Evolutionary conservation across 2,113 vertebrate genomes (phyloP).

Genomic region (Cygnus atratus): DNA sequence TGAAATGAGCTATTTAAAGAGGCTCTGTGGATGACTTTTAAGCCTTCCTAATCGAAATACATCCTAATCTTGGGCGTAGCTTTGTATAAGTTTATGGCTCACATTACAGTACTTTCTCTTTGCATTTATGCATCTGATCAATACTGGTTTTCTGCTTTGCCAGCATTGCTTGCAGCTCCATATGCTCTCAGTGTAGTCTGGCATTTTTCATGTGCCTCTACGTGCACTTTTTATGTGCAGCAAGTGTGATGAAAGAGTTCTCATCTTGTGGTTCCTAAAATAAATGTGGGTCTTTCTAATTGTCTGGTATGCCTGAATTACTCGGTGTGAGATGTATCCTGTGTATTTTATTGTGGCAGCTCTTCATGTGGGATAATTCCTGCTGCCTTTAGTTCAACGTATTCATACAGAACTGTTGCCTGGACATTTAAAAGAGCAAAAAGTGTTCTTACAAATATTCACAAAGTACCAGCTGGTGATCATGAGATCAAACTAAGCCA

Average conservation of each 20-base stretch:
- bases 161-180: background rate
- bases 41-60: background rate
- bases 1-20: background rate
- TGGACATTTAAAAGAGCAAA: background rate
- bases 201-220: background rate
- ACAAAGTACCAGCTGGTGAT: background rate
- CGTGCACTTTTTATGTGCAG: background rate
- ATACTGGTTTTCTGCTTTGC: background rate
- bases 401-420: background rate
- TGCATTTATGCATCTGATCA: background rate
- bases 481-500: background rate
- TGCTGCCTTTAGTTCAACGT: background rate
- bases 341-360: background rate
- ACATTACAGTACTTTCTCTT: background rate
- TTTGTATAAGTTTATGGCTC: background rate
- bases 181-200: background rate
- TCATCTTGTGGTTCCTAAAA: background rate
- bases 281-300: background rate
- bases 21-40: background rate
- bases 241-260: background rate
- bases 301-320: background rate
- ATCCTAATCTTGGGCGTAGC: background rate
- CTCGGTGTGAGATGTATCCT: background rate
- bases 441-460: constrained; percentile 8
- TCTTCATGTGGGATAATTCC: background rate